Conservation (phyloP, 1,140 invertebrate species). For the Heliconius hermathena region DNA sequence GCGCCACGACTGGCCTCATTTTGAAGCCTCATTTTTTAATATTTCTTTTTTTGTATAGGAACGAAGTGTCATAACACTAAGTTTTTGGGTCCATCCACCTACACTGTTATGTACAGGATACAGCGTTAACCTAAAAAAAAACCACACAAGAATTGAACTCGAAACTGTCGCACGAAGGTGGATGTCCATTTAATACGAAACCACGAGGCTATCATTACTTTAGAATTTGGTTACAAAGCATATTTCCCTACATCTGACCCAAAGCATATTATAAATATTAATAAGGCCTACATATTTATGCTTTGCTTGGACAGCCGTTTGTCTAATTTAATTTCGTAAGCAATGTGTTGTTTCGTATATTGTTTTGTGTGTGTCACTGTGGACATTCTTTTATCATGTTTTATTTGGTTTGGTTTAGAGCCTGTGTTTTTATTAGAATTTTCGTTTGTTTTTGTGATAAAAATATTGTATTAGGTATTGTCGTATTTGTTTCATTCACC, state of each 20-base stretch:
- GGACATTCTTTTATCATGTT: constrained; percentile 15
- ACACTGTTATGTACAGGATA: neutral
- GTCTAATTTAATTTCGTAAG: constrained; percentile 49
- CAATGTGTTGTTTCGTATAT: constrained; percentile 10
- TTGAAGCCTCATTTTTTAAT: too few relatives aligned
- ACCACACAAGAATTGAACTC: too few relatives aligned
- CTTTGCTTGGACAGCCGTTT: constrained; percentile 22
- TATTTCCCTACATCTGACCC: constrained; percentile 21
- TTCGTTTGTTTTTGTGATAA: neutral
- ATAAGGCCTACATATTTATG: constrained; percentile 53
- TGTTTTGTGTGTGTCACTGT: constrained; percentile 1
- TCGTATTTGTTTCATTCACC: too few relatives aligned
- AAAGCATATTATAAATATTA: constrained; percentile 49
- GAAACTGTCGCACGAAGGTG: too few relatives aligned
- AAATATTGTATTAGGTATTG: neutral
- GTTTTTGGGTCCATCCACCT: too few relatives aligned
- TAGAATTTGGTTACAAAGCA: neutral
- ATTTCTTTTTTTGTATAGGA: too few relatives aligned
- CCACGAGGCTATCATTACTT: neutral
- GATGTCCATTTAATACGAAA: neutral
- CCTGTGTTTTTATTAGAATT: neutral
- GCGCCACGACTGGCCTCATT: too few relatives aligned
- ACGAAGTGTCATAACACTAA: too few relatives aligned
- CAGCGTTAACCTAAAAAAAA: neutral
- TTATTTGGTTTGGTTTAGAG: neutral